These are phyloP conservation scores for Cheilosia urbana DNA, from an alignment of 2,888 invertebrate genomes.

Conservation along the genomic window DNA sequence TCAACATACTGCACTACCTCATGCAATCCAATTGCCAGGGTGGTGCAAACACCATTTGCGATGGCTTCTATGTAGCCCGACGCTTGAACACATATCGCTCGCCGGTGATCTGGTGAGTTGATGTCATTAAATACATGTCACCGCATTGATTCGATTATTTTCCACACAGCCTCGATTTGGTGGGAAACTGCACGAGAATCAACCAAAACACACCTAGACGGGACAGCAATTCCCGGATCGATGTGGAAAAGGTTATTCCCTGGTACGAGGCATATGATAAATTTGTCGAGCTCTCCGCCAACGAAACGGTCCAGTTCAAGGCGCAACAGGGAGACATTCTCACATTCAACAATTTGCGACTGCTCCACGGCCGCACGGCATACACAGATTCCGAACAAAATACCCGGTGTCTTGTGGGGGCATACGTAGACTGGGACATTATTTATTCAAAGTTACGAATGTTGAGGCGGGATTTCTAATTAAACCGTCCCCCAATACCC, in stretches of 20 bases:
- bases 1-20: constrained; percentile 89
- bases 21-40: constrained; percentile 87
- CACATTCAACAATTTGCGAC: constrained; percentile 89
- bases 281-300: constrained; percentile 86
- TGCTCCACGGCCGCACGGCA: constrained; percentile 88
- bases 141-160: constrained; percentile 6
- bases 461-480: constrained; percentile 47
- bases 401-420: constrained; percentile 87
- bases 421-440: constrained; percentile 91
- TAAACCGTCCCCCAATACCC: constrained; percentile 13
- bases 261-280: constrained; percentile 89
- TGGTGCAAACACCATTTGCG: constrained; percentile 88
- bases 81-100: constrained; percentile 86
- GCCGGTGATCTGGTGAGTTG: constrained; percentile 86
- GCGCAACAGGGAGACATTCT: constrained; percentile 88
- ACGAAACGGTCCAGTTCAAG: constrained; percentile 87
- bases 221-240: constrained; percentile 87
- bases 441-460: constrained; percentile 86
- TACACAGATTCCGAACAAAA: constrained; percentile 86
- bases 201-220: constrained; percentile 90
- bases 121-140: background rate
- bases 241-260: constrained; percentile 85
- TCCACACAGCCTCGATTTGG: constrained; percentile 79
- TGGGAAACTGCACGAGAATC: constrained; percentile 86
- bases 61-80: constrained; percentile 87